phyloP scores from a whole-genome alignment of 2,113 vertebrate genomes.

The Chlorodrepanis virens region DNA sequence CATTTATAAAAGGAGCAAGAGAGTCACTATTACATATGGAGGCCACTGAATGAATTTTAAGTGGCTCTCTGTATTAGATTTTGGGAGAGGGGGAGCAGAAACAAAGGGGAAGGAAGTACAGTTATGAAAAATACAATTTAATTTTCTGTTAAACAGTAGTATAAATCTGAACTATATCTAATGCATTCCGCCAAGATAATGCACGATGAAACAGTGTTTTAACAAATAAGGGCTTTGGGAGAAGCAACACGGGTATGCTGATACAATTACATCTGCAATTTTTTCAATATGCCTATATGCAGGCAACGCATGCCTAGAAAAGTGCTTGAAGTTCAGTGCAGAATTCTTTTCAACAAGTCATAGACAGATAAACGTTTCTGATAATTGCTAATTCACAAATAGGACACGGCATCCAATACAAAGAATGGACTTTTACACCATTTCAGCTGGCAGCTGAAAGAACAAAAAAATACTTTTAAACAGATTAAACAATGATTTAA shows the following conservation, averaged over 20 bases:
- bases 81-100: background rate
- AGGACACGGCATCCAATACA: background rate
- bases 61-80: constrained; percentile 9
- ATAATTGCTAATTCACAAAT: background rate
- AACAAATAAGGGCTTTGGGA: background rate
- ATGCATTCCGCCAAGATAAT: background rate
- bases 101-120: constrained; percentile 53
- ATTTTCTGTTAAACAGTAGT: constrained; percentile 15
- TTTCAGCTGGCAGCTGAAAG: background rate
- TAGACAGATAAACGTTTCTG: background rate
- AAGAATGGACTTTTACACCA: background rate
- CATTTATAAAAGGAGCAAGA: background rate
- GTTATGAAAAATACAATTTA: constrained; percentile 9
- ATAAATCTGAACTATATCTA: background rate
- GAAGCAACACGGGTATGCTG: background rate
- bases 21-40: background rate
- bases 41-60: constrained; percentile 14
- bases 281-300: background rate
- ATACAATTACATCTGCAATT: background rate
- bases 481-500: background rate
- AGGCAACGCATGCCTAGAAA: background rate
- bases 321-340: background rate
- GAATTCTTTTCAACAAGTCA: constrained; percentile 1
- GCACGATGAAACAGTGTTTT: background rate
- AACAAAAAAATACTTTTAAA: background rate